Evolutionary conservation across 2,888 invertebrate species (phyloP), one percentile per base, ranked within the genome.

Genomic region (Drosophila anomelani): DNA sequence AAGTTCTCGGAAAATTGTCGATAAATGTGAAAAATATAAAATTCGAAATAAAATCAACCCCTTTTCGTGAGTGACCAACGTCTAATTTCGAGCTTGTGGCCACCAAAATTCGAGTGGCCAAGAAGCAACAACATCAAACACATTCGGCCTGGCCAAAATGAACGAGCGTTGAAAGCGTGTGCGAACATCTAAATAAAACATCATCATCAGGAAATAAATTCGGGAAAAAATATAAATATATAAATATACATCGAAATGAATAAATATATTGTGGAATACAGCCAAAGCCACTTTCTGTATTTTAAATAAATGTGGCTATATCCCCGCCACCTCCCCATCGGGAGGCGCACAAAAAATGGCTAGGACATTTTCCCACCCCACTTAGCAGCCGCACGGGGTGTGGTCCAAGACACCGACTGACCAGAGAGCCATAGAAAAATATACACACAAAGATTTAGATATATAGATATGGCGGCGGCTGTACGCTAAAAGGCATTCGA

Each of bases 201-300:
- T 76, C 89, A 81, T 78, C 81, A 78, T 80, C 81, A 84, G 86
- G 86, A 81, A 88, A 87, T 88, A 88, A 86, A 87, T 80, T 85
- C 79, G 79, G 64, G 56, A 75, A 77, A 75, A 79, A 76, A 85
- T 70, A 77, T 63, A 79, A 63, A 77, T 56, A 80, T 49, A 72
- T 49, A 70, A 62, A 62, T 55, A 47, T 36, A 74, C 47, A 76
- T 62, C 62, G 53, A 67, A 75, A 75, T 67, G 57, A 61, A 57
- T 75, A 75, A 49, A 60, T 69, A 62, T 44, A 61, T 55, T 55
- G 43, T 46, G 56, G 51, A 29, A 17, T 29, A 47, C 62, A 69
- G 44, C 17, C 54, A 39, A 55, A 69, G 59, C 47, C 36, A 56
- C 56, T 49, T 68, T 66, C 46, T 64, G 64, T 54, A 54, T 66